phyloP scores from a whole-genome alignment of 2,797 vertebrate species.

The Huso huso region DNA sequence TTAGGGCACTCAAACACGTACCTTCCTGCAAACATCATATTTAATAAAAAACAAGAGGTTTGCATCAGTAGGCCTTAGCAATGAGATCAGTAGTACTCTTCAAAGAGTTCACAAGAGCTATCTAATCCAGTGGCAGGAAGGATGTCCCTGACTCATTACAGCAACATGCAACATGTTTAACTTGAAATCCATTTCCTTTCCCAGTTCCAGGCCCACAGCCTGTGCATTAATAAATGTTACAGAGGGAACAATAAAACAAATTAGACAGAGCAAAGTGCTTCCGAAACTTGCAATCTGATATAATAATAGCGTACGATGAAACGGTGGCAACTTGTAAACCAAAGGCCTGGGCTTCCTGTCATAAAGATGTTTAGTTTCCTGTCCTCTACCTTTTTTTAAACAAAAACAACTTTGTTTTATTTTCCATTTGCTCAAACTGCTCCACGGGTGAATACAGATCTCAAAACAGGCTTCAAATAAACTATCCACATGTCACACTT shows the following conservation, averaged over 20 bases:
- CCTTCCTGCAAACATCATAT: too few species aligned
- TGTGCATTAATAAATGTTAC: constrained; percentile 41
- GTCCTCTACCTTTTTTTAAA: constrained; percentile 20
- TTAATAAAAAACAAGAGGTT: too few species aligned
- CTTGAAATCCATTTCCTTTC: constrained; percentile 49
- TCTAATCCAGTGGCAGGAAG: constrained; percentile 40
- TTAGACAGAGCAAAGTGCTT: constrained; percentile 46
- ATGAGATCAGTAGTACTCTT: constrained; percentile 12
- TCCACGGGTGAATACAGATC: too few species aligned
- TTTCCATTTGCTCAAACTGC: constrained; percentile 25
- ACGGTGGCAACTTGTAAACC: constrained; percentile 35
- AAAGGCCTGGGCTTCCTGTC: constrained; percentile 33
- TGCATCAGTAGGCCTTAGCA: not conserved
- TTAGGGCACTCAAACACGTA: too few species aligned
- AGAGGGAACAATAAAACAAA: constrained; percentile 59
- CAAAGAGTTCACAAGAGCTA: constrained; percentile 20
- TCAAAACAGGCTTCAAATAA: too few species aligned
- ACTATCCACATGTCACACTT: too few species aligned
- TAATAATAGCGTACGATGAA: constrained; percentile 37
- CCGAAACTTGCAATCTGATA: constrained; percentile 45
- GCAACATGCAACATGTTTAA: constrained; percentile 31
- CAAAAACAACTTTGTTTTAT: constrained; percentile 32
- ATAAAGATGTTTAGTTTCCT: constrained; percentile 25
- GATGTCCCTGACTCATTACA: constrained; percentile 57
- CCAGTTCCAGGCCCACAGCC: constrained; percentile 30